Base-by-base conservation (phyloP, 2,113 vertebrate species). In the Pica pica region DNA sequence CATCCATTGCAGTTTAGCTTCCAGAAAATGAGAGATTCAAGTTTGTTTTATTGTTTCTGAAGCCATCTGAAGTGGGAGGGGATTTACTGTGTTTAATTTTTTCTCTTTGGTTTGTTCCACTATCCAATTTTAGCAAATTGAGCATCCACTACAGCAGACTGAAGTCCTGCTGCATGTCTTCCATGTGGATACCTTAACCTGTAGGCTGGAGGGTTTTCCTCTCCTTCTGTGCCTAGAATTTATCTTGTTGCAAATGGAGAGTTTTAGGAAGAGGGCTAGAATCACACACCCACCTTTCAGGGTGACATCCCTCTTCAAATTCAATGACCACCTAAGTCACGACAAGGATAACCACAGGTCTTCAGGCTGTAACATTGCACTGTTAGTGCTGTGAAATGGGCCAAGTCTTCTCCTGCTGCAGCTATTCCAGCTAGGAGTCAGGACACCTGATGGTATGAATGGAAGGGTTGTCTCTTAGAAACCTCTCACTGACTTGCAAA, bases 401-500 rank as follows among this genome's bases (percentile, higher is more conserved):
- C 9, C 5, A 28, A 26, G 4, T 18, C 6, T 60, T 75, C 31
- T 37, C 5, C n/a, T 82, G 39, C 16, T 75, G 35, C 28, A 79
- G 60, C 24, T 75, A 4, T 68, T 84, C n/a, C 57, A 56, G 44
- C 49, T 30, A 4, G 39, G 61, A 93, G 69, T 7, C 1, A 11
- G 31, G 55, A 46, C 10, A 11, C 8, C 3, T 50, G 31, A 12
- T 23, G 17, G 12, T 52, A 6, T 30, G 27, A 78, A 31, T 13
- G 39, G 17, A 61, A 12, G 10, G 19, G 11, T 6, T 85, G n/a
- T 47, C 30, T 59, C 30, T 74, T 55, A 46, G 23, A 22, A 31
- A 53, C 5, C 11, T 63, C 16, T 39, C 0, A 0, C 20, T 46
- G 53, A 8, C n/a, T 35, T 42, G 31, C 18, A 27, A 37, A 77